Conservation (phyloP, 2,797 vertebrate species). For the Melopsittacus undulatus region DNA sequence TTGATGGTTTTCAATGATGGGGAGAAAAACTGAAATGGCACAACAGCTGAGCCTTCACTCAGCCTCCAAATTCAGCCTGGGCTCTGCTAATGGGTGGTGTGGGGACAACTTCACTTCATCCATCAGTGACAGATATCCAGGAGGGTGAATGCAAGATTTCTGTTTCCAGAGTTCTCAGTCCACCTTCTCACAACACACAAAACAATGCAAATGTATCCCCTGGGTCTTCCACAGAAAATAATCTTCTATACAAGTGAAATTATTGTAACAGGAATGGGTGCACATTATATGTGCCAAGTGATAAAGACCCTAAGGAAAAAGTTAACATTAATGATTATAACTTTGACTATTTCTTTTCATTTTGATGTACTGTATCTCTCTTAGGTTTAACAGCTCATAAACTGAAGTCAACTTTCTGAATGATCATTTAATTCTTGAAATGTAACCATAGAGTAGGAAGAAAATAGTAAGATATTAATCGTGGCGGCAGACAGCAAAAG, state of each 20-base stretch:
- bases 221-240: background rate
- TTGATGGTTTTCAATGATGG: background rate
- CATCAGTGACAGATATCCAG: background rate
- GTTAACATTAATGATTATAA: constrained; percentile 21
- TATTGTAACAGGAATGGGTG: background rate
- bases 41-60: background rate
- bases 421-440: constrained; percentile 76
- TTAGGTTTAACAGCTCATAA: constrained; percentile 74
- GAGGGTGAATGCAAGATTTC: background rate
- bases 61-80: background rate
- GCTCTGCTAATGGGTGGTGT: background rate
- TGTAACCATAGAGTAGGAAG: constrained; percentile 58
- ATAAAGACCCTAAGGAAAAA: constrained; percentile 15
- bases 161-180: background rate
- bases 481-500: constrained; percentile 54
- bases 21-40: background rate
- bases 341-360: constrained; percentile 14
- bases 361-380: constrained; percentile 27
- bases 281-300: background rate
- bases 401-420: constrained; percentile 72
- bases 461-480: constrained; percentile 70
- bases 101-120: background rate
- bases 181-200: background rate
- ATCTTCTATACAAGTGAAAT: background rate
- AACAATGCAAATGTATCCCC: background rate